phyloP scores from a whole-genome alignment of 2,888 invertebrate species.

The Diarsia dahlii region DNA sequence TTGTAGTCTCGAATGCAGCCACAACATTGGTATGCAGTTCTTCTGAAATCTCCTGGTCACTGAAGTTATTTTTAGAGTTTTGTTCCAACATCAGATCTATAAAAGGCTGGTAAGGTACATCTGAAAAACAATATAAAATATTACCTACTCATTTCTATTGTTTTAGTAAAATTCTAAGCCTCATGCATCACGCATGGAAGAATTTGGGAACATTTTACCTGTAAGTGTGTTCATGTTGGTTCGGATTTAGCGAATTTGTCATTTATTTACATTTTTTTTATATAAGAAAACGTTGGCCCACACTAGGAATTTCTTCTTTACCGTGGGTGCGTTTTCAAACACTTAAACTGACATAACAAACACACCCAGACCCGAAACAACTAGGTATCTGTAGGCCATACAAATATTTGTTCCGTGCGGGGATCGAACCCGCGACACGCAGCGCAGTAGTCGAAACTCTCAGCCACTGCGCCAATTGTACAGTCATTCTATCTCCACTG shows the following conservation, averaged over 20 bases:
- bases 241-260: neutral
- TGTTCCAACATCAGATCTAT: conserved; percentile 15
- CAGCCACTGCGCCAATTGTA: too few relatives aligned
- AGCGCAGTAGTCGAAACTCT: too few relatives aligned
- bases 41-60: conserved; percentile 19
- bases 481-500: too few relatives aligned
- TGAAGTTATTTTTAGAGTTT: neutral
- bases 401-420: too few relatives aligned
- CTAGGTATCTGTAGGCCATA: too few relatives aligned
- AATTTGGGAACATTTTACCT: neutral
- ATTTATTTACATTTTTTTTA: too few relatives aligned
- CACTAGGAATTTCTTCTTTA: too few relatives aligned
- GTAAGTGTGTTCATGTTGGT: neutral
- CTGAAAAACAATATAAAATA: neutral
- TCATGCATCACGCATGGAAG: neutral
- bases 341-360: too few relatives aligned
- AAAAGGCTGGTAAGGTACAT: conserved; percentile 15
- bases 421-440: too few relatives aligned
- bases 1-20: conserved; percentile 11
- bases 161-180: neutral
- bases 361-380: too few relatives aligned
- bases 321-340: too few relatives aligned
- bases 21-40: conserved; percentile 12
- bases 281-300: too few relatives aligned
- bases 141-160: neutral